A percentile compares a stretch with the other conserved stretches of the same genome.
phyloP scores from a whole-genome alignment of 2,888 invertebrate genomes.

The Lomographa bimaculata region DNA sequence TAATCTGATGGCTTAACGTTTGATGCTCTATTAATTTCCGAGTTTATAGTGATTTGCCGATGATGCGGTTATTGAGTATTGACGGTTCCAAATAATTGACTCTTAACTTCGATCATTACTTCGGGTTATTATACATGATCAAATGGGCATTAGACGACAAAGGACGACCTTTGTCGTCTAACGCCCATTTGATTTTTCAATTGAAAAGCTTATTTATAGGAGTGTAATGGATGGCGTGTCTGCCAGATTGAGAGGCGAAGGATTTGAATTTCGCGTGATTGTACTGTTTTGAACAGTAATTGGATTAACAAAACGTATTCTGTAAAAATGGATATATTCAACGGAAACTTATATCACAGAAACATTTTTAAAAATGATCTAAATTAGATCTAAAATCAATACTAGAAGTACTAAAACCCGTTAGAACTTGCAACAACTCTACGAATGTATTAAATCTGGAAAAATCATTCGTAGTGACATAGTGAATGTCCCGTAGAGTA shows the following conservation, averaged over 20 bases:
- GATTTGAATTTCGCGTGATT: conserved; percentile 33
- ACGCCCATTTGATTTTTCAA: too few species aligned
- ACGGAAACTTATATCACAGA: too few species aligned
- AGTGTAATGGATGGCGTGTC: conserved; percentile 28
- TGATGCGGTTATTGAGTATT: conserved; percentile 30
- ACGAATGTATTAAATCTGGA: conserved; percentile 52
- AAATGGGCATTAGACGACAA: conserved; percentile 18
- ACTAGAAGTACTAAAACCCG: too few species aligned
- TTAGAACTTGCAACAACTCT: too few species aligned
- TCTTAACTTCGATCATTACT: conserved; percentile 22
- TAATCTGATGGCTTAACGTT: conserved; percentile 61
- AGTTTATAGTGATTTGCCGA: conserved; percentile 45
- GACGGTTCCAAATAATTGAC: conserved; percentile 22
- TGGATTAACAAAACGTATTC: too few species aligned
- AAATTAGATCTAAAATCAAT: too few species aligned
- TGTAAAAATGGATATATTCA: too few species aligned
- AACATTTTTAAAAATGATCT: too few species aligned
- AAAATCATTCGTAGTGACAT: conserved; percentile 56
- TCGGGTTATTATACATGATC: conserved; percentile 16
- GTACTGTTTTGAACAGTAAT: conserved; percentile 16
- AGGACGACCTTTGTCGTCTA: too few species aligned
- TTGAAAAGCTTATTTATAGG: conserved; percentile 17
- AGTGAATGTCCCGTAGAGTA: conserved; percentile 63
- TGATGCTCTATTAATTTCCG: conserved; percentile 57
- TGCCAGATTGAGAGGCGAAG: conserved; percentile 26